Evolutionary conservation across 2,797 vertebrate genomes (phyloP), one percentile per base, ranked within the genome.

Genomic region (Alcedo atthis): DNA sequence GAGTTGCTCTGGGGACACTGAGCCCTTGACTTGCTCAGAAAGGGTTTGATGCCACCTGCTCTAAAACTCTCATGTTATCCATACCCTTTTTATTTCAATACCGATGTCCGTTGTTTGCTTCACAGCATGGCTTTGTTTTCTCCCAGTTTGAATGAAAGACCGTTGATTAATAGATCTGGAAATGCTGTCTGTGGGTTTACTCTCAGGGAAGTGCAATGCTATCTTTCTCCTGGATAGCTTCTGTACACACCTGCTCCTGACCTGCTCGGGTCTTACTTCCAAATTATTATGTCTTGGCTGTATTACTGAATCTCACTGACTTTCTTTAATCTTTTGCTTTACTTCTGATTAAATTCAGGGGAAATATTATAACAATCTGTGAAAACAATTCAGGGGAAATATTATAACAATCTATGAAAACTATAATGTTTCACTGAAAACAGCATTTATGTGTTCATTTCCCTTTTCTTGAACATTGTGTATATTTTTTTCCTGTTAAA

Each of bases 11-110:
- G 89, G 93, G 85, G 74, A 94, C 6, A 0, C 43, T 0, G 0
- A 95, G 87, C 85, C 91, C 90, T 96, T 96, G 89, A 95, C 89
- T 96, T 70, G 61, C 42, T 63, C 21, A 7, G 78, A 64, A 91
- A 92, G 73, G 79, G 71, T 94, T 92, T 94, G 89, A 92, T 95
- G 83, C 89, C 93, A 94, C 95, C 93, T 95, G 92, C 70, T 95
- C 88, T 83, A 70, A 82, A 81, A 61, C 19, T 91, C 70, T 59
- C 10, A 25, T 74, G n/a, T 53, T 90, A 42, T 74, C 61, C 35
- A 1, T 24, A 55, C 43, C 46, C n/a, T 87, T 77, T 89, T 68
- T 26, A 57, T 96, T 94, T 90, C 54, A 48, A 8, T 57, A 74
- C 51, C 4, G 1, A 42, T 77, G 63, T 85, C 85, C 75, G 0